Evolutionary conservation across 1,140 invertebrate species (phyloP), one percentile per base, ranked within the genome.

Genomic region (Pteromalus puparum): DNA sequence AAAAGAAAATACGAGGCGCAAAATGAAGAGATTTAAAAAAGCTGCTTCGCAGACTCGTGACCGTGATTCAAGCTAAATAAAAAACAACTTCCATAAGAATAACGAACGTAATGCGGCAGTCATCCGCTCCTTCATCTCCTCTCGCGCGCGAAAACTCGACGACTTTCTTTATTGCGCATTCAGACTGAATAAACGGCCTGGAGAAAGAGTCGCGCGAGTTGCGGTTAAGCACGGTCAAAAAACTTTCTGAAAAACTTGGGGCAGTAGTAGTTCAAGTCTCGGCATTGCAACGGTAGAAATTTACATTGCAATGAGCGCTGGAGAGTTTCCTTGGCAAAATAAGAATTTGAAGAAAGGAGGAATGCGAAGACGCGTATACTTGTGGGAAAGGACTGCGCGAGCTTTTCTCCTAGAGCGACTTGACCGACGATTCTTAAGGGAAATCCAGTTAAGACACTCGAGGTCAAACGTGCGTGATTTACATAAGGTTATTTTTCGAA

Each of bases 391-490:
- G 13, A 18, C 12, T 0, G 42, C 1, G 2, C 46, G 46, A 48
- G 65, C 21, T 24, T 26, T 67, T 24, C 65, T 67, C 15, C 61
- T 67, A 4, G n/a, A 18, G 67, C 67, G 7, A 75, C 42, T 75
- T 48, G 38, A 48, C 73, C 42, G n/a, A 75, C 73, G 38, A 75
- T 75, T 75, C 73, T 75, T 48, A 26, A 48, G 73, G 73, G 42
- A 48, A 75, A 75, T 48, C 42, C 73, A 46, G 21, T 75, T 28
- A 75, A 48, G 38, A 75, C 48, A 21, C 38, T 77, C 18, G 46
- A 65, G 75, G 48, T 77, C 48, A 77, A 77, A 65, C 48, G 48
- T 34, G 34, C 75, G 48, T n/a, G 26, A 77, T 77, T 77, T 77
- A 65, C 75, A 77, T 77, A 77, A 77, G 26, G 46, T 53, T 77